Conservation (phyloP, 2,888 invertebrate genomes). For the Xylocampa areola region DNA sequence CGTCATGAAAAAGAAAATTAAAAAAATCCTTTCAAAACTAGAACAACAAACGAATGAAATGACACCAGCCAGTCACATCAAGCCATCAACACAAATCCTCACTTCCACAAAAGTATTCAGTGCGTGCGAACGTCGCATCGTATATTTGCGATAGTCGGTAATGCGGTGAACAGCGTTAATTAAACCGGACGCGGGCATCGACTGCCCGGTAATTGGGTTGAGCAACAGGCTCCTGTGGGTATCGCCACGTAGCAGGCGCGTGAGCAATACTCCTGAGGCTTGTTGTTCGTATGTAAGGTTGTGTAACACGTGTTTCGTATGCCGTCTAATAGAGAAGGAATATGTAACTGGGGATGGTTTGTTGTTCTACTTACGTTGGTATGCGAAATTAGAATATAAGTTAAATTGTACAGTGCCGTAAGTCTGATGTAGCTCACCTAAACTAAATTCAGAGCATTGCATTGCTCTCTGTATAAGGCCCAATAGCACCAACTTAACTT, state of each 20-base stretch:
- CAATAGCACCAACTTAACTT: too few species aligned
- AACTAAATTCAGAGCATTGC: too few species aligned
- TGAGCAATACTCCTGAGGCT: conserved; percentile 46
- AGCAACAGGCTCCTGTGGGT: conserved; percentile 66
- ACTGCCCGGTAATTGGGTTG: conserved; percentile 60
- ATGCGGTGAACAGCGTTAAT: conserved; percentile 66
- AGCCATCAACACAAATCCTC: not conserved
- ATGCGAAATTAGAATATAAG: too few species aligned
- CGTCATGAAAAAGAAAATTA: conserved; percentile 2
- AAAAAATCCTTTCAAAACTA: conserved; percentile 1
- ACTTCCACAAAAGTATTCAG: conserved; percentile 24
- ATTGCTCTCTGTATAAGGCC: too few species aligned
- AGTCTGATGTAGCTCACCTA: too few species aligned
- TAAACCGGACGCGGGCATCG: conserved; percentile 53
- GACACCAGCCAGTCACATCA: not conserved
- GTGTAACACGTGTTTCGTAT: conserved; percentile 29
- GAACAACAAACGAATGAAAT: conserved; percentile 6
- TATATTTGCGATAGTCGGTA: conserved; percentile 52
- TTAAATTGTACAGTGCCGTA: too few species aligned
- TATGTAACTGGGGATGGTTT: too few species aligned
- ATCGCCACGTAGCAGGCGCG: conserved; percentile 40
- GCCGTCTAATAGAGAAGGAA: too few species aligned
- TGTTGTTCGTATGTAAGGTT: conserved; percentile 15
- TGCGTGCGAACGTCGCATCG: conserved; percentile 13
- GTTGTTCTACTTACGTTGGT: too few species aligned